phyloP scores from a whole-genome alignment of 1,140 invertebrate species.

The Cyrtorhinus lividipennis region DNA sequence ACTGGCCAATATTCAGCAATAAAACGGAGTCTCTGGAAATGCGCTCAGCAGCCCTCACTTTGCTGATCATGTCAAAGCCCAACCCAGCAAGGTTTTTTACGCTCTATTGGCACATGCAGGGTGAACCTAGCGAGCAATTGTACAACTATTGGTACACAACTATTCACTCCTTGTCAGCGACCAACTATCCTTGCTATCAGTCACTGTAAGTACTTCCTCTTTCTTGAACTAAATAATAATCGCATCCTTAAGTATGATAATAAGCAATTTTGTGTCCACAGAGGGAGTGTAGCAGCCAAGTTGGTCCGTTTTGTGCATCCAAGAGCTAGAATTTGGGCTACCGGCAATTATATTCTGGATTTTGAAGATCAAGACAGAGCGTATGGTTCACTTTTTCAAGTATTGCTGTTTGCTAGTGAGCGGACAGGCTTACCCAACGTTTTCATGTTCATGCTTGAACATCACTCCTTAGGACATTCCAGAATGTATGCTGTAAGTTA shows the following conservation, averaged over 20 bases:
- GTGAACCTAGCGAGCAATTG: conserved; percentile 43
- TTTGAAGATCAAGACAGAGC: conserved; percentile 42
- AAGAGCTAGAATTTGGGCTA: conserved; percentile 36
- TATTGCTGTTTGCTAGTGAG: conserved; percentile 42
- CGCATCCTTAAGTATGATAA: neutral
- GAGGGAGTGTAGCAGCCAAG: conserved; percentile 41
- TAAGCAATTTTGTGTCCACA: too few relatives aligned
- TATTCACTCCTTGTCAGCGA: conserved; percentile 47
- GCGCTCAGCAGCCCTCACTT: conserved; percentile 44
- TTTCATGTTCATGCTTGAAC: conserved; percentile 39
- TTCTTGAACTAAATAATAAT: too few relatives aligned
- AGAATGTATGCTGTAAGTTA: conserved; percentile 37
- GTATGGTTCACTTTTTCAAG: conserved; percentile 42
- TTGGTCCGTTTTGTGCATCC: conserved; percentile 38
- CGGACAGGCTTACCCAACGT: conserved; percentile 43
- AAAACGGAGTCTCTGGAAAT: conserved; percentile 48
- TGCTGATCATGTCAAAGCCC: conserved; percentile 43
- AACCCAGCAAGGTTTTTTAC: conserved; percentile 46
- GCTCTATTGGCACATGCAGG: conserved; percentile 49
- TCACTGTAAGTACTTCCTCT: conserved; percentile 35
- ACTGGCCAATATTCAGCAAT: conserved; percentile 53
- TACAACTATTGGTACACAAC: conserved; percentile 57
- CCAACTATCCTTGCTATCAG: conserved; percentile 44
- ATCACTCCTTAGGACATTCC: conserved; percentile 39
- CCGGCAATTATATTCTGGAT: conserved; percentile 48